Evolutionary conservation across 2,113 vertebrate species (phyloP), one percentile per base, ranked within the genome.

Genomic region (Passer domesticus): DNA sequence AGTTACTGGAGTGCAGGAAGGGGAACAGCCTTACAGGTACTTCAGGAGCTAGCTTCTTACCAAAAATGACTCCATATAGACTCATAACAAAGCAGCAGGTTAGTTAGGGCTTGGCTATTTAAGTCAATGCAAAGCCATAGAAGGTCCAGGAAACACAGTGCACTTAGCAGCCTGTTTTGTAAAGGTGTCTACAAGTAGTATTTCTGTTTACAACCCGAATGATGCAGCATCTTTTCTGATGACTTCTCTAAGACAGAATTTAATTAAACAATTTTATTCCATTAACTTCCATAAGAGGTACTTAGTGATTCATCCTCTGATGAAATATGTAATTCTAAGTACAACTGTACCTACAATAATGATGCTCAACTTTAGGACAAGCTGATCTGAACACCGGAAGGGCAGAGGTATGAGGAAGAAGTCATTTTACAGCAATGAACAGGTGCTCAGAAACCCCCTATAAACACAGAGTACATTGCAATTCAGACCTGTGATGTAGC

Each of bases 181-280:
- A 49, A 95, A 89, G 20, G 35, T 60, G 31, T 44, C 47, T 55
- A 68, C 20, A 78, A 89, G 53, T 35, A 66, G 49, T 37, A 50
- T 55, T 55, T 94, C 41, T 66, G 53, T 85, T 89, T 89, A 82
- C 31, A 77, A 39, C 22, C 58, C 43, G 74, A 91, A 89, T 58
- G 77, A 93, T 75, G 20, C 56, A 89, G 62, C 66, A 83, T 15
- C 31, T 89, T 78, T 91, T 79, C 53, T 87, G 56, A 58, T 55
- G 50, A 79, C 75, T 58, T 82, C 84, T 69, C 6, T 2, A 89
- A 76, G 30, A 76, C 10, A 69, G 44, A 85, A 69, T 79, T 52
- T 64, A 87, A 92, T 87, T 66, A 82, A 75, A 94, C 15, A 25
- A 90, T 70, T 91, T 60, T 69, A 46, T 87, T 94, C 41, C 49